phyloP scores from a whole-genome alignment of 2,888 invertebrate genomes.

The Polyommatus icarus region DNA sequence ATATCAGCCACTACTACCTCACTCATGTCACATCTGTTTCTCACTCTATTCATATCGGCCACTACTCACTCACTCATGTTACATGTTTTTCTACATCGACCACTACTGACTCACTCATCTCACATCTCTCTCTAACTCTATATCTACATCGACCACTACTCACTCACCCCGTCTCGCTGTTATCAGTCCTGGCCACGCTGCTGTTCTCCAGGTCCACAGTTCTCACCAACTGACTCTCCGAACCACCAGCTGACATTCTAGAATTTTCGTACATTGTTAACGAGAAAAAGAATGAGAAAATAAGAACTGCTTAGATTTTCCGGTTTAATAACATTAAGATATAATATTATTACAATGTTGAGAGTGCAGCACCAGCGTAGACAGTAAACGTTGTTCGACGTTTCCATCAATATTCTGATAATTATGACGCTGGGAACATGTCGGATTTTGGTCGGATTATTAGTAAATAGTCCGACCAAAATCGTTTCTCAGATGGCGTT shows the following conservation, averaged over 20 bases:
- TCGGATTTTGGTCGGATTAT: too few species aligned
- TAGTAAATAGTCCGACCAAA: too few species aligned
- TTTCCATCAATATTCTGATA: too few species aligned
- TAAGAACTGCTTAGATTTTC: neutral
- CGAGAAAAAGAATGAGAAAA: neutral
- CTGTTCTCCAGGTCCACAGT: constrained; percentile 46
- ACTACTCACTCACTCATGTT: constrained; percentile 32
- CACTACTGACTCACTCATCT: constrained; percentile 36
- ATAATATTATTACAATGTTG: too few species aligned
- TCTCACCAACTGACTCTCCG: constrained; percentile 46
- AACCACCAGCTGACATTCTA: constrained; percentile 46
- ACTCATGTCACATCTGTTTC: neutral
- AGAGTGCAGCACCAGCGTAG: too few species aligned
- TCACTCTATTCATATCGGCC: constrained; percentile 38
- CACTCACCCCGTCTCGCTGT: constrained; percentile 31
- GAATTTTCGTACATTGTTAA: neutral
- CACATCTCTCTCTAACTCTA: neutral
- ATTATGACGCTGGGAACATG: too few species aligned
- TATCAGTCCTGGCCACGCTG: constrained; percentile 44
- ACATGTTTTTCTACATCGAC: neutral
- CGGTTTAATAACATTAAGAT: too few species aligned
- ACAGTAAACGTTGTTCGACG: too few species aligned
- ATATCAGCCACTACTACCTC: too few species aligned
- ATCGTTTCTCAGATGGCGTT: too few species aligned
- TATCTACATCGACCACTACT: constrained; percentile 33